phyloP scores from a whole-genome alignment of 2,888 invertebrate genomes.

The Plebejus argus region DNA sequence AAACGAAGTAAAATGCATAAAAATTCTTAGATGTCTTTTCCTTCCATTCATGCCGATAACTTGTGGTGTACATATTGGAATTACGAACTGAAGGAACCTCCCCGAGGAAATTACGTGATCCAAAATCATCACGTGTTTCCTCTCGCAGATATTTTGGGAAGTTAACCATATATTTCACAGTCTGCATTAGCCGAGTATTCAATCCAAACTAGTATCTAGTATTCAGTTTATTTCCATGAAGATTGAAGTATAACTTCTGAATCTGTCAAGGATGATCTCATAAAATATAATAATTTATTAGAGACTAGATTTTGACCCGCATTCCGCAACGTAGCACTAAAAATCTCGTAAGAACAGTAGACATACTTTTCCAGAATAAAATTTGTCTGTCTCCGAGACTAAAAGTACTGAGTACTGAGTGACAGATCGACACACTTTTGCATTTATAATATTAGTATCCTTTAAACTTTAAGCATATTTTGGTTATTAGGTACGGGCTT shows the following conservation, averaged over 20 bases:
- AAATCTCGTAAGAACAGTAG: too few relatives aligned
- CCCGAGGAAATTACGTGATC: conserved; percentile 8
- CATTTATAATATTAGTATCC: too few relatives aligned
- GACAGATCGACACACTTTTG: too few relatives aligned
- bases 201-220: neutral
- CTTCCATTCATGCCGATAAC: neutral
- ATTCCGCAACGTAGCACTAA: too few relatives aligned
- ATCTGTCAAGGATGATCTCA: neutral
- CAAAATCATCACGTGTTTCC: neutral
- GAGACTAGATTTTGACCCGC: too few relatives aligned
- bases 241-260: neutral
- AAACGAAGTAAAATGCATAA: neutral
- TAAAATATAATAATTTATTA: neutral
- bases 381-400: too few relatives aligned
- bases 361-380: neutral
- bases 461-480: too few relatives aligned
- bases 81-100: neutral
- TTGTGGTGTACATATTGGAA: neutral
- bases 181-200: neutral
- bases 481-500: neutral
- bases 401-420: too few relatives aligned
- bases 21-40: neutral
- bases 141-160: neutral
- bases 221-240: neutral
- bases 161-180: neutral